phyloP scores from a whole-genome alignment of 2,888 invertebrate species.

The Apamea anceps region DNA sequence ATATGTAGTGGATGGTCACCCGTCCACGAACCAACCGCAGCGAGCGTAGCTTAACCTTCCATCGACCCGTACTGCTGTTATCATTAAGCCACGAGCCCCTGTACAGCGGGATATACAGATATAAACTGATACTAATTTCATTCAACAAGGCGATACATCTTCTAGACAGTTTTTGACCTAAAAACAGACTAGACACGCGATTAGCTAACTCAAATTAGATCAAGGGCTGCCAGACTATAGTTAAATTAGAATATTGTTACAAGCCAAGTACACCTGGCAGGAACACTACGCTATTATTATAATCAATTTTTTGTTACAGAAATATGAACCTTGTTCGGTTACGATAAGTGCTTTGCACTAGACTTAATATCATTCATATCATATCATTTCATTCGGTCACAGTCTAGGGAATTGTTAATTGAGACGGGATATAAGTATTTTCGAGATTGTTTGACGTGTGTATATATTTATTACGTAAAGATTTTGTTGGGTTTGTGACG shows the following conservation, averaged over 20 bases:
- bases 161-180: slow-evolving; percentile 58
- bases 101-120: not conserved
- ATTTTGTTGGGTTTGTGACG: slow-evolving; percentile 33
- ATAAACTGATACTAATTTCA: slow-evolving; percentile 17
- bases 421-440: slow-evolving; percentile 36
- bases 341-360: slow-evolving; percentile 41
- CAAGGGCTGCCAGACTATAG: slow-evolving; percentile 84
- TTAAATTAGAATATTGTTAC: slow-evolving; percentile 85
- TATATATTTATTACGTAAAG: slow-evolving; percentile 38
- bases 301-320: slow-evolving; percentile 65
- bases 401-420: slow-evolving; percentile 50
- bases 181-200: slow-evolving; percentile 57
- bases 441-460: slow-evolving; percentile 51
- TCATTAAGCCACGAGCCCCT: not conserved
- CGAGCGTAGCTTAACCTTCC: not conserved
- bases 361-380: slow-evolving; percentile 25
- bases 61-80: not conserved
- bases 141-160: slow-evolving; percentile 47
- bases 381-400: slow-evolving; percentile 60
- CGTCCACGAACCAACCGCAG: not conserved
- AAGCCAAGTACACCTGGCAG: slow-evolving; percentile 87
- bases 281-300: slow-evolving; percentile 82
- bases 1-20: not conserved
- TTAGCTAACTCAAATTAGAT: slow-evolving; percentile 74
- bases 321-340: slow-evolving; percentile 74